These are phyloP conservation scores for Aix galericulata DNA, from an alignment of 2,113 vertebrate species.

Conservation along the genomic window DNA sequence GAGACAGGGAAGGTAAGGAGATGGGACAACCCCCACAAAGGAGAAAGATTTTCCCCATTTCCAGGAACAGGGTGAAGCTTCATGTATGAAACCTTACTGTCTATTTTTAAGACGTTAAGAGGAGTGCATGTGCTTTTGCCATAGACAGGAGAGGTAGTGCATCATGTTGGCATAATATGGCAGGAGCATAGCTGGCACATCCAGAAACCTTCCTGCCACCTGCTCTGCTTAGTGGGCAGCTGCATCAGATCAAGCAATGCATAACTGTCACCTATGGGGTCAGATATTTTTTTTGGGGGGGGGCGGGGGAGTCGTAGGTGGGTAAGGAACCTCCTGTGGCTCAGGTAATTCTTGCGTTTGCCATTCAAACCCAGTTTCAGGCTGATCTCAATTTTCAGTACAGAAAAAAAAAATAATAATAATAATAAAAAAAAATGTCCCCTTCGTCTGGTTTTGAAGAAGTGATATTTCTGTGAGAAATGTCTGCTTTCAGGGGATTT, in stretches of 20 bases:
- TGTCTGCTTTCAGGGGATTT: conserved; percentile 42
- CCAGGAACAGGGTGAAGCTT: background rate
- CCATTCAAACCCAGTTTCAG: background rate
- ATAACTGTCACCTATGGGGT: background rate
- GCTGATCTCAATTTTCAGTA: background rate
- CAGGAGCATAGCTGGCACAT: background rate
- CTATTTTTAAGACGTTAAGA: background rate
- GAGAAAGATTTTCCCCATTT: background rate
- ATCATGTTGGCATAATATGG: background rate
- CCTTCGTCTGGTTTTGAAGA: background rate
- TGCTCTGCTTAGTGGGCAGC: background rate
- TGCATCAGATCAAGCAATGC: background rate
- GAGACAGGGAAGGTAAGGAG: background rate
- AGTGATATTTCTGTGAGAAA: conserved; percentile 29
- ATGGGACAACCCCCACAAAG: background rate
- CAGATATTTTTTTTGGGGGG: background rate
- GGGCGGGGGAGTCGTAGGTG: background rate
- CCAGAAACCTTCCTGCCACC: background rate
- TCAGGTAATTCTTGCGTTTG: background rate
- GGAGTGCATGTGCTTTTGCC: background rate
- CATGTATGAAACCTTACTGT: background rate
- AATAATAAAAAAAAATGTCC: background rate
- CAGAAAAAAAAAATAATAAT: background rate
- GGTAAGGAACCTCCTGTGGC: background rate
- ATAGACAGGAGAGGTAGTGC: background rate